A percentile compares a stretch with the other conserved stretches of the same genome.
Evolutionary conservation across 2,888 invertebrate species (phyloP).

Genomic region (Eupithecia exiguata): DNA sequence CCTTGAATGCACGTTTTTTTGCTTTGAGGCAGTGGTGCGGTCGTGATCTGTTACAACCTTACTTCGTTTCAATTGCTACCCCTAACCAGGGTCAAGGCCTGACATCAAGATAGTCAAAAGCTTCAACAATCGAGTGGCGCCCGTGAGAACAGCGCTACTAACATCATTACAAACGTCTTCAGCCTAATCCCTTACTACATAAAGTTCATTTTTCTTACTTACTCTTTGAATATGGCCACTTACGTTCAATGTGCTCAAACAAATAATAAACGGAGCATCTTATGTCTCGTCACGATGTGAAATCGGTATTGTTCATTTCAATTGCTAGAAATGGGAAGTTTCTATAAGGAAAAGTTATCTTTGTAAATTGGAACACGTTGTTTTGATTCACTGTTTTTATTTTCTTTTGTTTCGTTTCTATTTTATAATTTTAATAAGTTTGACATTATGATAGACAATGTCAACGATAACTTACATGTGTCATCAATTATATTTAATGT

Average conservation of each 20-base stretch:
- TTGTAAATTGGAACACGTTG: neutral
- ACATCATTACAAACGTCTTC: slow-evolving; percentile 43
- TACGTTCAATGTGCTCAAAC: slow-evolving; percentile 55
- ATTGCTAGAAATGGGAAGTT: slow-evolving; percentile 27
- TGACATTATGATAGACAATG: neutral
- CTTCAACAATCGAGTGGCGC: slow-evolving; percentile 74
- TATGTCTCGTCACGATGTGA: slow-evolving; percentile 58
- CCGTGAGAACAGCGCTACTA: slow-evolving; percentile 71
- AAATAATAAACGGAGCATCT: slow-evolving; percentile 50
- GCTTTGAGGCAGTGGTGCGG: neutral
- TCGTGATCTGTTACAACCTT: neutral
- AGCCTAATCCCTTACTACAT: slow-evolving; percentile 2
- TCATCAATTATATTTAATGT: neutral
- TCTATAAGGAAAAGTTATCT: slow-evolving; percentile 10
- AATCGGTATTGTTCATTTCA: slow-evolving; percentile 39
- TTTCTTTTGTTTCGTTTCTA: neutral
- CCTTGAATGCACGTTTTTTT: too few species aligned
- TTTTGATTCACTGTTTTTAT: neutral
- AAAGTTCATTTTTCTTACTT: slow-evolving; percentile 29
- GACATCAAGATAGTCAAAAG: slow-evolving; percentile 76
- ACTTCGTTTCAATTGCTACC: slow-evolving; percentile 48
- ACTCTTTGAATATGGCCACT: slow-evolving; percentile 44
- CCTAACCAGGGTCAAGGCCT: slow-evolving; percentile 70
- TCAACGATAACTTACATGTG: neutral
- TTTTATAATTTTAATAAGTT: neutral